Percentiles rank a stretch among this genome's conserved stretches.
These are phyloP conservation scores for Marmota monax DNA, from an alignment of 2,113 vertebrate genomes.

Conservation along the genomic window DNA sequence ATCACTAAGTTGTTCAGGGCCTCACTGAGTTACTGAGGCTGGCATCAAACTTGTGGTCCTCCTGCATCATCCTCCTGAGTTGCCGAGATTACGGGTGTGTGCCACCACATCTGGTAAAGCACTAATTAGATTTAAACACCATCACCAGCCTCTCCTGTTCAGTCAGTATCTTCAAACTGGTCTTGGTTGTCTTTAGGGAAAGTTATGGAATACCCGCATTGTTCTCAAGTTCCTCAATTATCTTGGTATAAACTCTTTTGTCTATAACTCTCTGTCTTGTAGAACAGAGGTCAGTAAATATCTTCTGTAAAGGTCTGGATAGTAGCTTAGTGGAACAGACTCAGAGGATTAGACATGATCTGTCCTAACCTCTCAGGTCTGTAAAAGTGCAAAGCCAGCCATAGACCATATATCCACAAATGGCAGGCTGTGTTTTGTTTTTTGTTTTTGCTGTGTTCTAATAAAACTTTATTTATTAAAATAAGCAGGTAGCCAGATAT, in stretches of 20 bases:
- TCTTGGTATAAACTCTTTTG: background rate
- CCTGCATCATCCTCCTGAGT: too few species aligned
- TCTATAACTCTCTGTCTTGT: background rate
- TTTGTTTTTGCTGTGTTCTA: background rate
- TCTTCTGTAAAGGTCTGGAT: background rate
- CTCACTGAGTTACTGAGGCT: too few species aligned
- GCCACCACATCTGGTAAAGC: background rate
- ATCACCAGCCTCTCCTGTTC: background rate
- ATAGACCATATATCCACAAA: accelerated
- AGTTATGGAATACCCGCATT: background rate
- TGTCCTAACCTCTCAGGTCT: background rate
- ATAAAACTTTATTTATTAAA: conserved; percentile 44
- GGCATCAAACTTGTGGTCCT: too few species aligned
- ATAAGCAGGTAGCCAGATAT: background rate
- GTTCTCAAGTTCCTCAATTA: background rate
- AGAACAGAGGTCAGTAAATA: background rate
- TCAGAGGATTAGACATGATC: background rate
- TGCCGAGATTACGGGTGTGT: too few species aligned
- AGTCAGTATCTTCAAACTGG: background rate
- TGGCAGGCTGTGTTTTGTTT: background rate
- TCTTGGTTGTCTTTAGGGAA: background rate
- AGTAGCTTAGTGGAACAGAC: background rate
- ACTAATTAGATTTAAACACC: background rate
- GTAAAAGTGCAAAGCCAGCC: background rate
- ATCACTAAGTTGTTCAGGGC: too few species aligned